Conservation (phyloP, 2,888 invertebrate species). For the Neoitamus cyanurus region DNA sequence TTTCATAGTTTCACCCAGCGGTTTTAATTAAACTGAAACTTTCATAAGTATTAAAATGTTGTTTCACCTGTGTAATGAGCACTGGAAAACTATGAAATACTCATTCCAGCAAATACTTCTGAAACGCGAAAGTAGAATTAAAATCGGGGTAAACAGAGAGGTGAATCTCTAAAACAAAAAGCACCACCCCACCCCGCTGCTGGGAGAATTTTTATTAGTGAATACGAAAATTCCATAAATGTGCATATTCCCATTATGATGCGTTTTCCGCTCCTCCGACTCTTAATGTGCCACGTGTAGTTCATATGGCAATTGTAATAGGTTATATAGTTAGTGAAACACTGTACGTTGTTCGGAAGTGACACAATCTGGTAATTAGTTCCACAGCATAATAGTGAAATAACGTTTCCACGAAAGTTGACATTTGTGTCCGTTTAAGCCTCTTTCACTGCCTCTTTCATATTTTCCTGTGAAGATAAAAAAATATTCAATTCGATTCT, state of each 20-base stretch:
- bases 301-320: neutral
- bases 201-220: neutral
- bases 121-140: neutral
- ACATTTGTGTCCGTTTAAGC: neutral
- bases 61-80: neutral
- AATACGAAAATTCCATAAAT: neutral
- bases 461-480: too few relatives aligned
- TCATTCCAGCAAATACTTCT: neutral
- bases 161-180: neutral
- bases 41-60: neutral
- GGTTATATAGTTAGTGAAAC: neutral
- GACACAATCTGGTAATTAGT: neutral
- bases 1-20: neutral
- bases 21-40: neutral
- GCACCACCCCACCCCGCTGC: neutral
- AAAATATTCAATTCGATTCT: too few relatives aligned
- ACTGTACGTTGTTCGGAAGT: neutral
- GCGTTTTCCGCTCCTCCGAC: neutral
- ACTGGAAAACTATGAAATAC: neutral
- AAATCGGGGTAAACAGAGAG: neutral
- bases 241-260: neutral
- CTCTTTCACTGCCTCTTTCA: too few relatives aligned
- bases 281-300: neutral
- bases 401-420: neutral
- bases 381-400: neutral